phyloP scores from a whole-genome alignment of 2,888 invertebrate species.

The Chymomyza procnemis region DNA sequence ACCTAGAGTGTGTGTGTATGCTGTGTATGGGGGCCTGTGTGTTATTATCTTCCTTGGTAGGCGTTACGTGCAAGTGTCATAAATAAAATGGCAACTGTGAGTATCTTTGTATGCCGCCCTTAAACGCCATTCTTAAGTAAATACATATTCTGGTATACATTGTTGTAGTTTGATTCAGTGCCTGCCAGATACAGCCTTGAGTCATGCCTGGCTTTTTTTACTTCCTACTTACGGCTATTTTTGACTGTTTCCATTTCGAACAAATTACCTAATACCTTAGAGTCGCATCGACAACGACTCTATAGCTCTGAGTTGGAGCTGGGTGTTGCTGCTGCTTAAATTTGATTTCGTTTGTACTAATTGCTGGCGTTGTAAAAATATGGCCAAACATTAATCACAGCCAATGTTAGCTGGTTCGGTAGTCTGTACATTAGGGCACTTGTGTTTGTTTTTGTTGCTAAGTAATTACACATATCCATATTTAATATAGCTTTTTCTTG shows the following conservation, averaged over 20 bases:
- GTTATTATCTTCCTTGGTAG: slow-evolving; percentile 64
- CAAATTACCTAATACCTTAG: slow-evolving; percentile 37
- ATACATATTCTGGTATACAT: slow-evolving; percentile 24
- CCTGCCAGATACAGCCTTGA: slow-evolving; percentile 9
- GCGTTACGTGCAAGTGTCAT: slow-evolving; percentile 68
- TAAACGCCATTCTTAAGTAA: slow-evolving; percentile 65
- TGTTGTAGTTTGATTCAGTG: slow-evolving; percentile 8
- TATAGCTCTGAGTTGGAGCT: neutral
- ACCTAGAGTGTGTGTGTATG: slow-evolving; percentile 33
- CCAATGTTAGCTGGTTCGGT: neutral
- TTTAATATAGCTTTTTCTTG: slow-evolving; percentile 27
- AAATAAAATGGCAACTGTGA: slow-evolving; percentile 64
- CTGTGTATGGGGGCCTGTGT: slow-evolving; percentile 28
- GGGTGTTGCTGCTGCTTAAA: slow-evolving; percentile 43
- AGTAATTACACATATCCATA: slow-evolving; percentile 12
- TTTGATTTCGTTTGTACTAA: slow-evolving; percentile 66
- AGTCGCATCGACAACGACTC: neutral
- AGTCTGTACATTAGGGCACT: neutral
- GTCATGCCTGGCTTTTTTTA: slow-evolving; percentile 4
- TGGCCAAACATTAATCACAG: slow-evolving; percentile 60
- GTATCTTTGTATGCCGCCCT: slow-evolving; percentile 18
- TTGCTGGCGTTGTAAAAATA: slow-evolving; percentile 60
- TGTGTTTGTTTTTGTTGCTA: neutral
- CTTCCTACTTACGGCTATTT: slow-evolving; percentile 11
- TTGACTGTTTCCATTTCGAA: slow-evolving; percentile 24